Conservation (phyloP, 2,797 vertebrate genomes). For the Martes flavigula region DNA sequence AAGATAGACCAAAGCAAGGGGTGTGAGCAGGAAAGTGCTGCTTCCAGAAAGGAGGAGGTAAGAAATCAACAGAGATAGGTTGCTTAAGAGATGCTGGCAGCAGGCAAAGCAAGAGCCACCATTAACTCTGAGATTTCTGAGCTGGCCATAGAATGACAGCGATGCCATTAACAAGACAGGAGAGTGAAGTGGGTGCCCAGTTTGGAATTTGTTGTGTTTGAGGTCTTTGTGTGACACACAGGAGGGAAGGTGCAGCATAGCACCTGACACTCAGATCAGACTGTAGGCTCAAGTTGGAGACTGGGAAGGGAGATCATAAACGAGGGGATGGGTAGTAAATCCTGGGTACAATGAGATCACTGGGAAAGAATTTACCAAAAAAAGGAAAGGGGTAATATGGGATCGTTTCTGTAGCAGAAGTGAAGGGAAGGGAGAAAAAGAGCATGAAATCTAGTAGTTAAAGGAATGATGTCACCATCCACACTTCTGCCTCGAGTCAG, state of each 20-base stretch:
- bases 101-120: background rate
- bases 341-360: too few species aligned
- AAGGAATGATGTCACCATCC: background rate
- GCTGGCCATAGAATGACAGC: rapidly evolving
- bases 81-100: background rate
- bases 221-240: background rate
- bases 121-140: background rate
- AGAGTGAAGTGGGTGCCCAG: too few species aligned
- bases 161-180: background rate
- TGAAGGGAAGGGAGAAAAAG: background rate
- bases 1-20: too few species aligned
- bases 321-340: background rate
- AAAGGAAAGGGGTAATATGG: background rate
- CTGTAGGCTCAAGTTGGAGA: rapidly evolving
- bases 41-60: background rate
- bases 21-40: background rate
- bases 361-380: background rate
- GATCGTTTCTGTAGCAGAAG: background rate
- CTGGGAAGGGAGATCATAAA: background rate
- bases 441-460: background rate
- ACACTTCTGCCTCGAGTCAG: background rate
- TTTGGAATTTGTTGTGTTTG: background rate
- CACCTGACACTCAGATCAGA: background rate
- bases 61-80: background rate
- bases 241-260: background rate